Percentiles rank a stretch among this genome's conserved stretches.
These are phyloP conservation scores for Anagyrus pseudococci DNA, from an alignment of 2,888 invertebrate genomes.

Conservation along the genomic window DNA sequence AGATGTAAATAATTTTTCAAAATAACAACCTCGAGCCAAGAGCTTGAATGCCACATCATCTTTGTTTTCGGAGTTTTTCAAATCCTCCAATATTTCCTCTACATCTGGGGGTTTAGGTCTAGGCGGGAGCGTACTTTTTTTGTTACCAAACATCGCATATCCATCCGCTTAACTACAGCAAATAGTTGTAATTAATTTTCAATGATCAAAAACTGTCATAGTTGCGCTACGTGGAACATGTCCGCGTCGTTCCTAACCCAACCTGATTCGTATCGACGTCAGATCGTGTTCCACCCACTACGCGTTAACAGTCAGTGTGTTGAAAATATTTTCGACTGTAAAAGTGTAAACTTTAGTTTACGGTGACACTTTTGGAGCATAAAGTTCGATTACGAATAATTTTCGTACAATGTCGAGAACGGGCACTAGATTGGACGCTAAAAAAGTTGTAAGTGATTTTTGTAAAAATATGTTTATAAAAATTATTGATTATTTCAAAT, in stretches of 20 bases:
- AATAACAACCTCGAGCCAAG: constrained; percentile 30
- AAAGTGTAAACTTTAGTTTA: no score
- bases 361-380: no score
- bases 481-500: neutral
- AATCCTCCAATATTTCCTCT: constrained; percentile 55
- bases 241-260: no score
- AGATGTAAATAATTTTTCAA: neutral
- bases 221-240: no score
- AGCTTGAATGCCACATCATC: constrained; percentile 51
- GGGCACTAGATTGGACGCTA: constrained; percentile 74
- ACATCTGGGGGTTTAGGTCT: constrained; percentile 51
- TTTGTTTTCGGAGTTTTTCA: constrained; percentile 44
- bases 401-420: constrained; percentile 70
- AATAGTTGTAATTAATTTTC: no score
- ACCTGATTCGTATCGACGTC: no score
- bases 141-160: constrained; percentile 51
- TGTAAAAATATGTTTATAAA: neutral
- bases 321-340: no score
- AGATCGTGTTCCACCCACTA: no score
- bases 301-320: no score
- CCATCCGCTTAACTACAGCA: constrained; percentile 24
- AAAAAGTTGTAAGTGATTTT: constrained; percentile 74
- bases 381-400: no score
- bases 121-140: constrained; percentile 53
- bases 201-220: no score